These are phyloP conservation scores for Cerastis leucographa DNA, from an alignment of 2,888 invertebrate genomes.

Conservation along the genomic window DNA sequence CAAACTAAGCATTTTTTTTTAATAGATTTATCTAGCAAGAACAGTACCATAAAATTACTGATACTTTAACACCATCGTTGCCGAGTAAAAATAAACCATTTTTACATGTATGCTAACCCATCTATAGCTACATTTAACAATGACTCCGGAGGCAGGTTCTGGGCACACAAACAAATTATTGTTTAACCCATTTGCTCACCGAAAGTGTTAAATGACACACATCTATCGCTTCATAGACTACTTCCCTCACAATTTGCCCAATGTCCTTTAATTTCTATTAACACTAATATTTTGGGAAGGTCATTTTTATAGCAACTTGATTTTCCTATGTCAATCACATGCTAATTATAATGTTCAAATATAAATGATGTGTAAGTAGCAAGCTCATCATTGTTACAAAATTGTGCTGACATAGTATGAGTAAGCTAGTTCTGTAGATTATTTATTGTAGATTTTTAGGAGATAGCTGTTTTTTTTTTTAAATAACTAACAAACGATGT, in stretches of 20 bases:
- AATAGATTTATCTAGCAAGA: not conserved
- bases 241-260: not conserved
- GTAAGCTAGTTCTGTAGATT: not conserved
- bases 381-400: slow-evolving; percentile 18
- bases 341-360: slow-evolving; percentile 37
- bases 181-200: too few relatives aligned
- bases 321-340: slow-evolving; percentile 9
- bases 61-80: not conserved
- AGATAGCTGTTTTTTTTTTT: too few relatives aligned
- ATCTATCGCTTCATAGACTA: not conserved
- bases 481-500: too few relatives aligned
- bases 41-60: not conserved
- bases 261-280: slow-evolving; percentile 13
- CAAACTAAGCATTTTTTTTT: not conserved
- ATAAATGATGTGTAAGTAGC: slow-evolving; percentile 33
- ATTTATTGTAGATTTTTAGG: too few relatives aligned
- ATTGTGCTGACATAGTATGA: slow-evolving; percentile 12
- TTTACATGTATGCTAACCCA: too few relatives aligned
- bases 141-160: too few relatives aligned
- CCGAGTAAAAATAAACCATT: too few relatives aligned
- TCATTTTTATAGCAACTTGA: not conserved
- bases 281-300: slow-evolving; percentile 27
- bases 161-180: too few relatives aligned
- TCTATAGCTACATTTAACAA: too few relatives aligned
- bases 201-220: not conserved